Conservation (phyloP, 2,888 invertebrate genomes). For the Drosophila fulvimacula region DNA sequence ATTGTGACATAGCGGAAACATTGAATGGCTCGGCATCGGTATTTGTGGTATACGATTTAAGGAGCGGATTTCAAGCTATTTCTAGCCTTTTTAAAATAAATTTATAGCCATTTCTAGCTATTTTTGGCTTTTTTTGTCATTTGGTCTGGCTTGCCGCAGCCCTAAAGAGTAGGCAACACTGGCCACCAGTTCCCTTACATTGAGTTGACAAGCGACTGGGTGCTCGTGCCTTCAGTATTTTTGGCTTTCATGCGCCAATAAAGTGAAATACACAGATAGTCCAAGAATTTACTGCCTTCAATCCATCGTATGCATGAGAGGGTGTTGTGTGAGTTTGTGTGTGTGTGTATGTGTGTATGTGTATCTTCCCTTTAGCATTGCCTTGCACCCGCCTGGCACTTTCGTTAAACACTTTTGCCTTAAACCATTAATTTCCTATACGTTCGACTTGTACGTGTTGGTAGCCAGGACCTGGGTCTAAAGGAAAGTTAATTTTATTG, state of each 20-base stretch:
- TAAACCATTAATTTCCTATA: conserved; percentile 83
- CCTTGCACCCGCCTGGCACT: conserved; percentile 47
- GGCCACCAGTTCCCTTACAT: conserved; percentile 41
- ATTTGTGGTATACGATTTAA: no score
- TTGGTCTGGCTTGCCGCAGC: no score
- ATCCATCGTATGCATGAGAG: conserved; percentile 47
- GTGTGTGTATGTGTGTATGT: conserved; percentile 19
- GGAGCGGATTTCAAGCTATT: no score
- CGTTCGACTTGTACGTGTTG: conserved; percentile 68
- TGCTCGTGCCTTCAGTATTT: conserved; percentile 45
- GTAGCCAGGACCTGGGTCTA: conserved; percentile 45
- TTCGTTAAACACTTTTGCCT: conserved; percentile 83
- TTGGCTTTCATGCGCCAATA: conserved; percentile 76
- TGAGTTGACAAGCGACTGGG: conserved; percentile 33
- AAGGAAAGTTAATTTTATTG: conserved; percentile 82
- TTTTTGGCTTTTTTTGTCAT: no score
- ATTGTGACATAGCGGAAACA: no score
- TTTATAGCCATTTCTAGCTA: no score
- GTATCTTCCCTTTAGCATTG: conserved; percentile 38
- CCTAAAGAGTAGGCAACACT: no score
- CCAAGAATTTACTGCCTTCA: conserved; percentile 71
- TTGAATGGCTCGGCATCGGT: no score
- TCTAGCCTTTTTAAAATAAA: no score
- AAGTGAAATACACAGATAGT: conserved; percentile 76
- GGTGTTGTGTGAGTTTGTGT: conserved; percentile 25